Conservation (phyloP, 2,888 invertebrate genomes). For the Hirtodrosophila trivittata region DNA sequence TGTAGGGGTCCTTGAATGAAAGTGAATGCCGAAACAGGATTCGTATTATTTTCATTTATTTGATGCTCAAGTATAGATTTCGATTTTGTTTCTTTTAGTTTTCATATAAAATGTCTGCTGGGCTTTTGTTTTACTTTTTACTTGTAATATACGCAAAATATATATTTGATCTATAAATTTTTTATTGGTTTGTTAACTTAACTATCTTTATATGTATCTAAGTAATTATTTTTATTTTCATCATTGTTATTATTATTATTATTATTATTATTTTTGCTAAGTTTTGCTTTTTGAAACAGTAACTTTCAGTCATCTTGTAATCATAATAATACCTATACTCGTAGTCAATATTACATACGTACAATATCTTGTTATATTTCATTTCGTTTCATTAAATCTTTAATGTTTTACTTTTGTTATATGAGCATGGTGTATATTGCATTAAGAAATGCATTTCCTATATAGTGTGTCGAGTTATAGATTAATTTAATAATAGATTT, state of each 20-base stretch:
- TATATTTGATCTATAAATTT: constrained; percentile 74
- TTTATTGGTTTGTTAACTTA: constrained; percentile 50
- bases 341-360: constrained; percentile 68
- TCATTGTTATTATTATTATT: too few relatives aligned
- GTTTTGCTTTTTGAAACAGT: constrained; percentile 72
- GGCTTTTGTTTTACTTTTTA: constrained; percentile 41
- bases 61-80: constrained; percentile 46
- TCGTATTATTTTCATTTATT: constrained; percentile 18
- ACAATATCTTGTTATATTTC: too few relatives aligned
- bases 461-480: constrained; percentile 76
- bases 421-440: constrained; percentile 70
- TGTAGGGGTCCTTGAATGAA: constrained; percentile 11
- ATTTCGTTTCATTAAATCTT: constrained; percentile 21
- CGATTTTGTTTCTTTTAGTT: constrained; percentile 29
- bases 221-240: constrained; percentile 51
- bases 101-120: constrained; percentile 74
- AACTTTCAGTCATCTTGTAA: constrained; percentile 77
- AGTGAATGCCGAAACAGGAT: constrained; percentile 32
- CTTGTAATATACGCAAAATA: constrained; percentile 84
- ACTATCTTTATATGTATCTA: constrained; percentile 52
- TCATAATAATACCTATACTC: constrained; percentile 69
- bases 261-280: constrained; percentile 51
- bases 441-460: constrained; percentile 67
- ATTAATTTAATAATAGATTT: constrained; percentile 40
- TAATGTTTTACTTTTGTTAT: constrained; percentile 22